phyloP scores from a whole-genome alignment of 2,888 invertebrate species.

The Pelosia muscerda region DNA sequence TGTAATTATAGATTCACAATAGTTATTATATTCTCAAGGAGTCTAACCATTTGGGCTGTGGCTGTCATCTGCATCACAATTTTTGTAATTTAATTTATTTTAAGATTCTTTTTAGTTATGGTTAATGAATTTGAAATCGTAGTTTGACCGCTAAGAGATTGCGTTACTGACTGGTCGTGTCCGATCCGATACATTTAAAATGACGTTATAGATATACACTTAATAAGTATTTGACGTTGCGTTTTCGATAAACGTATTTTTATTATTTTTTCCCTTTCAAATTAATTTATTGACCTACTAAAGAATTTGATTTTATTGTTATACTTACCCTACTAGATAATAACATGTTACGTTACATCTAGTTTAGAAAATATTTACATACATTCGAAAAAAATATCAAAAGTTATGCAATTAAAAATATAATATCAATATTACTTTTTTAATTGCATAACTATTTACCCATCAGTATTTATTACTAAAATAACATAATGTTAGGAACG shows the following conservation, averaged over 20 bases:
- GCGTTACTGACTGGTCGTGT: background rate
- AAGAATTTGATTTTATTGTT: too few relatives aligned
- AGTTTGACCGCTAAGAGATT: background rate
- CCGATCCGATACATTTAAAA: background rate
- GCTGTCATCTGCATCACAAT: conserved; percentile 77
- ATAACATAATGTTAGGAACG: background rate
- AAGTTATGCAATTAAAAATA: too few relatives aligned
- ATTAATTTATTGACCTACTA: too few relatives aligned
- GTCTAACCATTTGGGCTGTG: conserved; percentile 67
- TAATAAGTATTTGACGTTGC: background rate
- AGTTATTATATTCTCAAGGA: conserved; percentile 48
- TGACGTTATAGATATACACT: too few relatives aligned
- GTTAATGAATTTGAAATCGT: conserved; percentile 37
- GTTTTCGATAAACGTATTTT: background rate
- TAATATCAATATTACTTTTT: background rate
- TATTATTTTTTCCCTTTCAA: too few relatives aligned
- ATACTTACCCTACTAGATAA: too few relatives aligned
- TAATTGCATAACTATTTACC: too few relatives aligned
- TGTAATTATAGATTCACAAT: conserved; percentile 45
- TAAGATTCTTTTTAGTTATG: conserved; percentile 39
- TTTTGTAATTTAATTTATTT: conserved; percentile 55
- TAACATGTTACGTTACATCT: too few relatives aligned
- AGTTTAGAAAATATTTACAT: too few relatives aligned
- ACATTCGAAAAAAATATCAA: too few relatives aligned
- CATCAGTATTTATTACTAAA: background rate